Evolutionary conservation across 1,140 invertebrate species (phyloP).

Genomic region (Drosophila biarmipes): DNA sequence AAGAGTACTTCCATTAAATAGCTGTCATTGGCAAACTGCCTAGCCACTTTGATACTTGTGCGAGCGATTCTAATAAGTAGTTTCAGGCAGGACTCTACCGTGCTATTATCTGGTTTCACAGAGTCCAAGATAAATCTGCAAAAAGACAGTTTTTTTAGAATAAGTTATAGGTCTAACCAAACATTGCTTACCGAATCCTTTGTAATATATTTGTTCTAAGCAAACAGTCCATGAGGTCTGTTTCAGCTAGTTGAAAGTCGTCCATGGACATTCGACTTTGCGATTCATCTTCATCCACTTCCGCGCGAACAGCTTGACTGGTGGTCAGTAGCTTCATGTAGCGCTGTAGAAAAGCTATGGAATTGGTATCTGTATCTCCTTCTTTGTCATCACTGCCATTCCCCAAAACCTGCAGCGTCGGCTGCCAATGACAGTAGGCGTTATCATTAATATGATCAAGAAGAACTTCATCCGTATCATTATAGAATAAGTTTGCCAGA

Average conservation of each 20-base stretch:
- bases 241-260: slow-evolving; percentile 92
- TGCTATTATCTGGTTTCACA: slow-evolving; percentile 87
- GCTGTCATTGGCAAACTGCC: slow-evolving; percentile 86
- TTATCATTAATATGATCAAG: slow-evolving; percentile 90
- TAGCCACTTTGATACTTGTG: slow-evolving; percentile 87
- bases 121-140: slow-evolving; percentile 89
- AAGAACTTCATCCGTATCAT: slow-evolving; percentile 90
- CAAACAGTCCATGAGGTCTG: slow-evolving; percentile 90
- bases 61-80: slow-evolving; percentile 89
- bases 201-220: slow-evolving; percentile 91
- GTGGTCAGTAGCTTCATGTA: slow-evolving; percentile 69
- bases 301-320: slow-evolving; percentile 52
- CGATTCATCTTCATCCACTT: slow-evolving; percentile 84
- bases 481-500: slow-evolving; percentile 90
- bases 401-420: slow-evolving; percentile 86
- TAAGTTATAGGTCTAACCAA: background rate
- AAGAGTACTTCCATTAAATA: slow-evolving; percentile 87
- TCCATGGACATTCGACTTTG: slow-evolving; percentile 88
- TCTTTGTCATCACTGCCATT: slow-evolving; percentile 21
- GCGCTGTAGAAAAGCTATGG: slow-evolving; percentile 67
- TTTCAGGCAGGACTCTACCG: slow-evolving; percentile 89
- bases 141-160: background rate
- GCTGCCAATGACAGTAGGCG: slow-evolving; percentile 87
- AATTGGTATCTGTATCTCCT: slow-evolving; percentile 50
- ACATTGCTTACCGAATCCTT: slow-evolving; percentile 86